phyloP scores from a whole-genome alignment of 2,888 invertebrate genomes.

The Drosophila kambysellisi region DNA sequence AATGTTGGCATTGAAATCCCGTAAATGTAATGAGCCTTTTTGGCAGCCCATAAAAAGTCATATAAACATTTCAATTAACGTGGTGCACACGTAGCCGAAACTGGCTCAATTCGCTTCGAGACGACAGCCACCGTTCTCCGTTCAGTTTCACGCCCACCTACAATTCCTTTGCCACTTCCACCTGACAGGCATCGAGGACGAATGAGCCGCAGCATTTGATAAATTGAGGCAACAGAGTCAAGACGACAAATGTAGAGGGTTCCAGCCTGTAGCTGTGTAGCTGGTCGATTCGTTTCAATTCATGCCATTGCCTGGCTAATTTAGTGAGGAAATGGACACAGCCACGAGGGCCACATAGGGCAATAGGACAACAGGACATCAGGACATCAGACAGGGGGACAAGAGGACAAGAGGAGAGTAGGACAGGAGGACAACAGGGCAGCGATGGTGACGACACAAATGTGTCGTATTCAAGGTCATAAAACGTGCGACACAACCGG shows the following conservation, averaged over 20 bases:
- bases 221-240: constrained; percentile 70
- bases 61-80: constrained; percentile 81
- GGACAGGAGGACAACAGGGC: constrained; percentile 16
- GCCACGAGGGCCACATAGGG: constrained; percentile 37
- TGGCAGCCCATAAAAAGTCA: constrained; percentile 79
- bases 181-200: constrained; percentile 66
- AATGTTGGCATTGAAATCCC: constrained; percentile 62
- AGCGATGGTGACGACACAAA: constrained; percentile 68
- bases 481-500: constrained; percentile 81
- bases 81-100: constrained; percentile 64
- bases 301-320: constrained; percentile 79
- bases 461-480: constrained; percentile 81
- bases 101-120: constrained; percentile 19
- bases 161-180: constrained; percentile 24
- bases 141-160: constrained; percentile 1
- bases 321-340: constrained; percentile 77
- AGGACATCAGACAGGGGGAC: background rate
- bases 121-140: constrained; percentile 12
- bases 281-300: constrained; percentile 72
- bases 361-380: constrained; percentile 14
- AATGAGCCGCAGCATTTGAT: constrained; percentile 77
- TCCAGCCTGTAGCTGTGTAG: constrained; percentile 29
- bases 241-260: constrained; percentile 45
- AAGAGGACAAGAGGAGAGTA: background rate
- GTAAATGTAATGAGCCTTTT: constrained; percentile 78